phyloP scores from a whole-genome alignment of 2,888 invertebrate species.

The Drymonia ruficornis region DNA sequence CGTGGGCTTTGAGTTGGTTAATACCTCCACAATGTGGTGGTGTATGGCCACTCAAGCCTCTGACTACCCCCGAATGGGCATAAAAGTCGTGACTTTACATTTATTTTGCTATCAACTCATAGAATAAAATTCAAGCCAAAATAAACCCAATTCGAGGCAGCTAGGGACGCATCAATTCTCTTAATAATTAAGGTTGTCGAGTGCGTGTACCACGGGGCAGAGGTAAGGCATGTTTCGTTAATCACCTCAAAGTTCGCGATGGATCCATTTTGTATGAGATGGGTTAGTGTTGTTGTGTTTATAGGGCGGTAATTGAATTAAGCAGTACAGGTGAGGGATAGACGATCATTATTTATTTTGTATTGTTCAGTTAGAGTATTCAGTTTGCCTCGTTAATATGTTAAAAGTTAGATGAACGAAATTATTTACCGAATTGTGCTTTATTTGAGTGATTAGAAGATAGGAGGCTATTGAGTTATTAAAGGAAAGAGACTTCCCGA shows the following conservation, averaged over 20 bases:
- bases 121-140: conserved; percentile 10
- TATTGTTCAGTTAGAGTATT: not conserved
- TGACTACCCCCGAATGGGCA: no score
- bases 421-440: no score
- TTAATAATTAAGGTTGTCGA: conserved; percentile 43
- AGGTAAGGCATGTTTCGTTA: conserved; percentile 37
- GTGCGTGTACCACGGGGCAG: conserved; percentile 26
- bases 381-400: not conserved
- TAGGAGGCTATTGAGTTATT: no score
- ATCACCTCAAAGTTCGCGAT: conserved; percentile 30
- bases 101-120: no score
- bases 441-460: no score
- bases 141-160: conserved; percentile 28
- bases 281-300: conserved; percentile 13
- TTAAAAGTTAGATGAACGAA: no score
- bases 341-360: not conserved
- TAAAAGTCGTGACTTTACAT: no score
- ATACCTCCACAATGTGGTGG: no score
- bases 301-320: conserved; percentile 4
- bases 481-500: no score
- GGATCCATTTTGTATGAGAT: conserved; percentile 36
- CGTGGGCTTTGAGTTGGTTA: no score
- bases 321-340: not conserved
- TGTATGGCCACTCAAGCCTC: no score
- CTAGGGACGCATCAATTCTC: conserved; percentile 43